Base-by-base conservation (phyloP, 2,797 vertebrate genomes). In the Pangasius macronema region DNA sequence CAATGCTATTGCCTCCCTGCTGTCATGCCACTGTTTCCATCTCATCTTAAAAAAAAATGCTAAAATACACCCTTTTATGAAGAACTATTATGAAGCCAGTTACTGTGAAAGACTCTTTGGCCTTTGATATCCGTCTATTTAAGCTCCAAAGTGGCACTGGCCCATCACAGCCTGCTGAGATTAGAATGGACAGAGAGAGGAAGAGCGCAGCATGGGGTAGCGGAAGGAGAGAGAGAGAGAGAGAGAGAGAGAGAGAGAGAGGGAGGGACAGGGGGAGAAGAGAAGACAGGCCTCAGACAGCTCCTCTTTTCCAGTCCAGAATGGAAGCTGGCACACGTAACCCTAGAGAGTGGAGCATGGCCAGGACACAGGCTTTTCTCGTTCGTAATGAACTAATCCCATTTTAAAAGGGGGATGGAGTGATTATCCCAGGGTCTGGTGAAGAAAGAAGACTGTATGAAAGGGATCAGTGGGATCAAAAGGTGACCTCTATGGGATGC, bases 341-440 rank as follows among this genome's bases (percentile, higher is more conserved):
- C 86, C 91, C 83, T 39, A 82, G 84, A 73, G 84, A 85, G 82
- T 86, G 79, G 86, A 84, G 82, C 14, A 18, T 84, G 55, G 82
- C 87, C 87, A 88, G 86, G 85, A 90, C 90, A 91, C 86, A 81
- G 88, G 87, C 85, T 90, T 90, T 87, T 86, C 88, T 85, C 83
- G 33, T 53, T 86, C 81, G 80, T 90, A 89, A 90, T 90, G 87
- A 89, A 84, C 90, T 91, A 90, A 90, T 90, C 88, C 87, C 76
- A 75, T 88, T 90, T 91, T 90, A 89, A 88, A 89, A 84, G 82
- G 85, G 46, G 87, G 67, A 85, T 90, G 77, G 86, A 88, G 89
- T 87, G 90, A 91, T 90, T 89, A 90, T 81, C 65, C 72, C 0
- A 65, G 53, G 76, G 79, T 76, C 61, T 82, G 68, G 16, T 68